Evolutionary conservation across 2,797 vertebrate genomes (phyloP).

Genomic region (Leontocebus nigricollis): DNA sequence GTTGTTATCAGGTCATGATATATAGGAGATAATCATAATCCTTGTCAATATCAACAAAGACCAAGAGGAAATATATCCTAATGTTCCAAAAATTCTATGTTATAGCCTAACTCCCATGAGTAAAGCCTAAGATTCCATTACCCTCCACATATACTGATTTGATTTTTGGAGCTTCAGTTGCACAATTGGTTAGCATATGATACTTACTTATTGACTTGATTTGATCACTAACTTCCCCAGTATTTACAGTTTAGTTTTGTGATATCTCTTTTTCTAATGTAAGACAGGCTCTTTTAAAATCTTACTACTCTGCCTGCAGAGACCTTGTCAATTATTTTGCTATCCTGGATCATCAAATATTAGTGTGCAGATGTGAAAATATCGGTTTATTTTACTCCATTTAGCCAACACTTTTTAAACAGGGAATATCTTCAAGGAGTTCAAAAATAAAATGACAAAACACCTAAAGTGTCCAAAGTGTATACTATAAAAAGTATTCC

Average conservation of each 20-base stretch:
- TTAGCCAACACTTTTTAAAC: neutral
- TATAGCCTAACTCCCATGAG: neutral
- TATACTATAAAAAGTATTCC: neutral
- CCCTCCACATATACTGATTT: neutral
- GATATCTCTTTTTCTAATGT: neutral
- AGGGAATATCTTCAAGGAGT: neutral
- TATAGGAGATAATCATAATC: neutral
- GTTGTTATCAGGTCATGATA: neutral
- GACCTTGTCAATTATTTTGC: slow-evolving; percentile 23
- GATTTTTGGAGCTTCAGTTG: neutral
- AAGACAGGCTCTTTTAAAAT: neutral
- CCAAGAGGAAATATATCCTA: neutral
- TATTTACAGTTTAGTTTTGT: neutral
- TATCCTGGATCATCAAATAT: neutral
- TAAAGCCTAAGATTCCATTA: neutral
- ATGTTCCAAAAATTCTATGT: neutral
- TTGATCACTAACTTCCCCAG: neutral
- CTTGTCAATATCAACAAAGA: slow-evolving; percentile 8
- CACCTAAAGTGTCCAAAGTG: neutral
- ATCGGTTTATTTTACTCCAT: slow-evolving; percentile 6
- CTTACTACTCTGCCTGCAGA: neutral
- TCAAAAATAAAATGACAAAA: slow-evolving; percentile 34
- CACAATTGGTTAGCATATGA: neutral
- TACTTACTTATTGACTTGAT: neutral
- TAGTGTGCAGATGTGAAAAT: slow-evolving; percentile 21